Evolutionary conservation across 2,113 vertebrate species (phyloP), one percentile per base, ranked within the genome.

Genomic region (Melanostigma gelatinosum): DNA sequence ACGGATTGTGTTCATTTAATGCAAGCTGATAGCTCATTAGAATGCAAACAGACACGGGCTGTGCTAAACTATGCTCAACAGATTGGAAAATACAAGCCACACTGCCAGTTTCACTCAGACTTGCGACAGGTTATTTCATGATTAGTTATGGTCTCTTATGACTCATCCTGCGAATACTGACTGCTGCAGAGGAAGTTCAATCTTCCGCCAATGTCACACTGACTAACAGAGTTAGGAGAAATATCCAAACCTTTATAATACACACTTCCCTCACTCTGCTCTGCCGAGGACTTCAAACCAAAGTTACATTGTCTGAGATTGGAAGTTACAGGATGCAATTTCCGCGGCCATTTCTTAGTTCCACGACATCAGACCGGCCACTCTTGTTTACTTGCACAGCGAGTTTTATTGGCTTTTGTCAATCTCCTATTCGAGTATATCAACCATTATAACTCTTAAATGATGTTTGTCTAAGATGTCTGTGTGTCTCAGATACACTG

Each of bases 1-100:
- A 85, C 54, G 36, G 84, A 82, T 80, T 57, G 60, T 65, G 87
- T 77, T 93, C 79, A 91, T 90, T 88, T 86, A 86, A 93, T 94
- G 87, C 84, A 70, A 80, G 50, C 81, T 89, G 89, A 90, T 87
- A 77, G 85, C 87, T 94, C 91, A 93, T 93, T 94, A 93, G 88
- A 63, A 89, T 88, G 85, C 91, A 87, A 89, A 83, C 85, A 87
- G 85, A 84, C 82, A 80, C 66, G 8, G 83, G 40, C 74, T 66
- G 77, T 79, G 84, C 80, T 64, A 75, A 87, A 85, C 87, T 85
- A 80, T 87, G 84, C 90, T 86, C 77, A 90, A 91, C 89, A 93
- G 84, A 93, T 91, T 84, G 84, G 82, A 89, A 92, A 89, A 87
- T 82, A 83, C 75, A 74, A 89, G 83, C 86, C 82, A 73, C 77